A percentile compares a stretch with the other conserved stretches of the same genome.
Conservation (phyloP, 1,140 invertebrate species). For the Aphelinus atriplicis region DNA sequence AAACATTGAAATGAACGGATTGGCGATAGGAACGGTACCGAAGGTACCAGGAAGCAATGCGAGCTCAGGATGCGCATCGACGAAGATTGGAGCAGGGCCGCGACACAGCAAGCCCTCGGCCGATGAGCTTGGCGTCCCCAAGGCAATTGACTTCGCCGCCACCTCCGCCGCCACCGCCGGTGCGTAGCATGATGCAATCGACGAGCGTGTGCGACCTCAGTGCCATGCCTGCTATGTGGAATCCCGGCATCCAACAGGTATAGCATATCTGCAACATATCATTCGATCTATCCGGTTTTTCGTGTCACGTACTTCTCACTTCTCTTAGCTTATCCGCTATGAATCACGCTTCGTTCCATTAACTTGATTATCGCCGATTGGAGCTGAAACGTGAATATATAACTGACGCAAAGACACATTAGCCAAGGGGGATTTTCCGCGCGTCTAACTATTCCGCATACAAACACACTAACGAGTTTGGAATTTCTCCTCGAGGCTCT, state of each 20-base stretch:
- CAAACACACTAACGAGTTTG: no score
- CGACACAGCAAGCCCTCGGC: conserved; percentile 50
- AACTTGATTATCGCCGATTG: no score
- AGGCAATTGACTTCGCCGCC: background rate
- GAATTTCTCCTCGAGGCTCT: no score
- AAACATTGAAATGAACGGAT: no score
- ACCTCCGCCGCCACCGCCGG: conserved; percentile 53
- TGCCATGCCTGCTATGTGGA: conserved; percentile 54
- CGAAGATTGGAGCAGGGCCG: conserved; percentile 44
- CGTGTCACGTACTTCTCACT: no score
- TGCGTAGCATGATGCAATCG: conserved; percentile 59
- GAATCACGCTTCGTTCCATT: no score
- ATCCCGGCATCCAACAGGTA: conserved; percentile 61
- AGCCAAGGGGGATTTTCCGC: no score
- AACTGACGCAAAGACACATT: no score
- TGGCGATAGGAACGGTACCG: conserved; percentile 69
- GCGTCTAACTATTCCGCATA: no score
- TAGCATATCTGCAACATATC: background rate
- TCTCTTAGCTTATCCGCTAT: no score
- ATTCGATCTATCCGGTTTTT: no score
- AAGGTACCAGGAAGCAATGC: conserved; percentile 72
- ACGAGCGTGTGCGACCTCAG: conserved; percentile 61
- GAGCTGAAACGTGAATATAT: no score
- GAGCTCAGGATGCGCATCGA: conserved; percentile 61
- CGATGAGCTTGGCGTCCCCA: conserved; percentile 41